Percentiles rank a stretch among this genome's conserved stretches.
These are phyloP conservation scores for Chaetogeoica ovagalla DNA, from an alignment of 2,888 invertebrate species.

Conservation along the genomic window DNA sequence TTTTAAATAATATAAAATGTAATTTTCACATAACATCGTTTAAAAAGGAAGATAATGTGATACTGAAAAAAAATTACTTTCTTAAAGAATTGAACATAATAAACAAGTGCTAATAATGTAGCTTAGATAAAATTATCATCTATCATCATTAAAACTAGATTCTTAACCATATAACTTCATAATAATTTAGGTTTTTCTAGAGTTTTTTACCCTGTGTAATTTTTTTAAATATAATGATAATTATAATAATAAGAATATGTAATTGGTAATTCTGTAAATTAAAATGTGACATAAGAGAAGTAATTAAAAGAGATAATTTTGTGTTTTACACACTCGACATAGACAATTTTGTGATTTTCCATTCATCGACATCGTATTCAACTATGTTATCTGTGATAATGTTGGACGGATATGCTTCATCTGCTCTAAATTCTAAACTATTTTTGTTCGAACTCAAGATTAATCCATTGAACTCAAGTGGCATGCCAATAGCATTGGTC, in stretches of 20 bases:
- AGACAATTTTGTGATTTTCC: neutral
- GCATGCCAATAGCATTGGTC: slow-evolving; percentile 22
- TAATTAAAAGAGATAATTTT: neutral
- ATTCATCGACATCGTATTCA: neutral
- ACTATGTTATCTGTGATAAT: neutral
- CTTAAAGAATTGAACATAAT: no score
- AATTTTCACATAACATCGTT: no score
- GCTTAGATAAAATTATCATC: no score
- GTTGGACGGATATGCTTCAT: neutral
- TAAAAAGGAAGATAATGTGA: no score
- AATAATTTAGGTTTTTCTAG: no score
- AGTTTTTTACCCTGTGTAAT: no score
- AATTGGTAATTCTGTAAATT: neutral
- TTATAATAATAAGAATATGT: neutral
- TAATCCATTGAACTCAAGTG: neutral
- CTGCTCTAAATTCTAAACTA: slow-evolving; percentile 27
- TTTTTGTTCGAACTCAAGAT: neutral
- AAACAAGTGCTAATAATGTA: no score
- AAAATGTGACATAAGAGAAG: neutral
- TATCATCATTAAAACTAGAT: no score
- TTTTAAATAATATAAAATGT: no score
- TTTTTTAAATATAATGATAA: no score
- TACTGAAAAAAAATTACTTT: no score
- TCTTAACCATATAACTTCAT: no score
- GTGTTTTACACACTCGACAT: neutral